A percentile compares a stretch with the other conserved stretches of the same genome.
phyloP scores from a whole-genome alignment of 2,113 vertebrate species.

The Xyliphius kryptos region DNA sequence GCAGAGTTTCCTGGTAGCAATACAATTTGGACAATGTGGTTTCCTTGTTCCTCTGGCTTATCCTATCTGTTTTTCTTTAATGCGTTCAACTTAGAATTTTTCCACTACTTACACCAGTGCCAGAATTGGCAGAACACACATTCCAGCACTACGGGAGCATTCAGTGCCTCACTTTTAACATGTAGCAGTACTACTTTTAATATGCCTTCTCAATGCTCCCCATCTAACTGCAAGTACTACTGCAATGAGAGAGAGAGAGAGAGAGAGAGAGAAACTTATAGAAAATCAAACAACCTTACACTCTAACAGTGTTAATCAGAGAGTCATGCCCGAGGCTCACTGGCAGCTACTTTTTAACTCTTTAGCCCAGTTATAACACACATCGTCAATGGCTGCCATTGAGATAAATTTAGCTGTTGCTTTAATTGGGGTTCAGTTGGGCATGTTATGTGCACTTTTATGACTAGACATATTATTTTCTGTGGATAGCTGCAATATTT shows the following conservation, averaged over 20 bases:
- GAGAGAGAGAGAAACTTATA: slow-evolving; percentile 3
- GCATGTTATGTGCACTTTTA: slow-evolving; percentile 20
- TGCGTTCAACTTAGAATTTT: neutral
- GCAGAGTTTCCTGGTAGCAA: slow-evolving; percentile 5
- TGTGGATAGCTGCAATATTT: no score
- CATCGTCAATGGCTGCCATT: slow-evolving; percentile 26
- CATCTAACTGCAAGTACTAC: neutral
- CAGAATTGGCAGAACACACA: slow-evolving; percentile 27
- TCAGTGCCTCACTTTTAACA: slow-evolving; percentile 9
- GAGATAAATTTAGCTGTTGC: slow-evolving; percentile 30
- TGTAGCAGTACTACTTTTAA: slow-evolving; percentile 16
- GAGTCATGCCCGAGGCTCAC: slow-evolving; percentile 1
- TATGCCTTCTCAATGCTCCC: slow-evolving; percentile 13
- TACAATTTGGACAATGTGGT: slow-evolving; percentile 19
- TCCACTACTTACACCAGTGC: neutral
- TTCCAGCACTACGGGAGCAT: slow-evolving; percentile 12
- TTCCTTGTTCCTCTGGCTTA: slow-evolving; percentile 1
- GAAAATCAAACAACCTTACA: slow-evolving; percentile 11
- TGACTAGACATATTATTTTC: no score
- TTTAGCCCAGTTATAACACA: slow-evolving; percentile 17
- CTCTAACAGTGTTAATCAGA: slow-evolving; percentile 15
- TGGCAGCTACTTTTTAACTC: slow-evolving; percentile 29
- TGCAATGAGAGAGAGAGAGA: neutral
- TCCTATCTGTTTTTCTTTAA: neutral
- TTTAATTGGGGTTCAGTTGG: slow-evolving; percentile 24